Conservation (phyloP, 2,888 invertebrate genomes). For the Lithophane semibrunnea region DNA sequence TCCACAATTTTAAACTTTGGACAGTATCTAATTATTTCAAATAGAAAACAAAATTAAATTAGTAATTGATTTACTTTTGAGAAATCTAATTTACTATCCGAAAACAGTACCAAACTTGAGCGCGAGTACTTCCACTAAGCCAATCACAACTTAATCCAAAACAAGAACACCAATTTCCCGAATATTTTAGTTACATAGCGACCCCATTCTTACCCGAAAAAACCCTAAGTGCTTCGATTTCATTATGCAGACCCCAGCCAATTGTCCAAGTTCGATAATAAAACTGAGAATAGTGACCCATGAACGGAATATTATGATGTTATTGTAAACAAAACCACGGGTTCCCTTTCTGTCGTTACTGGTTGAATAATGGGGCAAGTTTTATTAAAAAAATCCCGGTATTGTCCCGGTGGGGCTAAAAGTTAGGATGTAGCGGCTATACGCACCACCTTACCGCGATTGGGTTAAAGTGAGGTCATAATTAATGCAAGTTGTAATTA, state of each 20-base stretch:
- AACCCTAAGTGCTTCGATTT: conserved; percentile 55
- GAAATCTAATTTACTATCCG: conserved; percentile 31
- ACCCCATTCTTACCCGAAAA: conserved; percentile 40
- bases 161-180: conserved; percentile 45
- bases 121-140: conserved; percentile 19
- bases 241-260: conserved; percentile 61
- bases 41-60: conserved; percentile 28
- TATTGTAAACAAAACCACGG: conserved; percentile 68
- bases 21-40: conserved; percentile 1
- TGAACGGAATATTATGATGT: conserved; percentile 64
- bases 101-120: conserved; percentile 22
- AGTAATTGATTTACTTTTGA: conserved; percentile 26
- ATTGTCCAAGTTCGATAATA: conserved; percentile 65
- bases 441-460: conserved; percentile 34
- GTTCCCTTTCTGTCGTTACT: conserved; percentile 46
- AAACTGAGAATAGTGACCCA: conserved; percentile 63
- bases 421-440: conserved; percentile 17
- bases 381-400: conserved; percentile 66
- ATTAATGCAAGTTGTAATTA: conserved; percentile 42
- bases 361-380: conserved; percentile 63
- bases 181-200: conserved; percentile 41
- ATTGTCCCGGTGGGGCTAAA: conserved; percentile 30
- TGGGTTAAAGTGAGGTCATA: conserved; percentile 15
- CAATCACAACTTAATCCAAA: conserved; percentile 52
- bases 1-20: neutral